A percentile compares a stretch with the other conserved stretches of the same genome.
These are phyloP conservation scores for Anthrax anthrax DNA, from an alignment of 2,888 invertebrate genomes.

Conservation along the genomic window DNA sequence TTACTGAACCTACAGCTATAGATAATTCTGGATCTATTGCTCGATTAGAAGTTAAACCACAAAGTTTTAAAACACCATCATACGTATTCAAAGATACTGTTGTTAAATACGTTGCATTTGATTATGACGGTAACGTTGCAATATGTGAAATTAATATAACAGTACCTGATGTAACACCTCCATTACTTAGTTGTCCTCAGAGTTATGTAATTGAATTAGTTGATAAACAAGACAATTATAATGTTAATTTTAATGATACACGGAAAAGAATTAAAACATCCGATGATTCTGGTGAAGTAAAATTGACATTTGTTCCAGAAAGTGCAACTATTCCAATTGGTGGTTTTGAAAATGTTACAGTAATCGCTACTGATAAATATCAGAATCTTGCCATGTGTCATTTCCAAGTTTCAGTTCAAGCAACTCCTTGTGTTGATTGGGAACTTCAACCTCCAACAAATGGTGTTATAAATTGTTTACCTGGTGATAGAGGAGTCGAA, in stretches of 20 bases:
- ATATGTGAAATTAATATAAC: constrained; percentile 94
- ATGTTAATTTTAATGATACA: constrained; percentile 84
- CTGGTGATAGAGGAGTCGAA: constrained; percentile 64
- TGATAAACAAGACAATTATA: constrained; percentile 78
- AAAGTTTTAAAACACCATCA: constrained; percentile 77
- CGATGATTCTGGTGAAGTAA: constrained; percentile 79
- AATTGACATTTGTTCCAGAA: constrained; percentile 68
- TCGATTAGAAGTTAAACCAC: constrained; percentile 80
- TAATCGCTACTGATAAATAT: constrained; percentile 71
- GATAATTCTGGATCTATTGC: constrained; percentile 94
- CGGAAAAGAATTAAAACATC: constrained; percentile 68
- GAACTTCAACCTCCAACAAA: constrained; percentile 79
- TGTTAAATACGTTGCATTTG: constrained; percentile 90
- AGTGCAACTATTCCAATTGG: constrained; percentile 73
- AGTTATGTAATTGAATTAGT: constrained; percentile 87
- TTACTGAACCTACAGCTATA: constrained; percentile 84
- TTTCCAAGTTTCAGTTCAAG: constrained; percentile 88
- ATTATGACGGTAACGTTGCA: constrained; percentile 94
- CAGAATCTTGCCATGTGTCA: constrained; percentile 82
- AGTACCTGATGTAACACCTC: constrained; percentile 85
- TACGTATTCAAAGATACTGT: constrained; percentile 82
- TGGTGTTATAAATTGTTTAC: constrained; percentile 74
- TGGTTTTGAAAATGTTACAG: constrained; percentile 83
- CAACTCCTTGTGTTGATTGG: constrained; percentile 90
- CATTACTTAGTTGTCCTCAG: constrained; percentile 78